Conservation (phyloP, 37 sponge, comb jelly and placozoan species). For the Haliclona indistincta region DNA sequence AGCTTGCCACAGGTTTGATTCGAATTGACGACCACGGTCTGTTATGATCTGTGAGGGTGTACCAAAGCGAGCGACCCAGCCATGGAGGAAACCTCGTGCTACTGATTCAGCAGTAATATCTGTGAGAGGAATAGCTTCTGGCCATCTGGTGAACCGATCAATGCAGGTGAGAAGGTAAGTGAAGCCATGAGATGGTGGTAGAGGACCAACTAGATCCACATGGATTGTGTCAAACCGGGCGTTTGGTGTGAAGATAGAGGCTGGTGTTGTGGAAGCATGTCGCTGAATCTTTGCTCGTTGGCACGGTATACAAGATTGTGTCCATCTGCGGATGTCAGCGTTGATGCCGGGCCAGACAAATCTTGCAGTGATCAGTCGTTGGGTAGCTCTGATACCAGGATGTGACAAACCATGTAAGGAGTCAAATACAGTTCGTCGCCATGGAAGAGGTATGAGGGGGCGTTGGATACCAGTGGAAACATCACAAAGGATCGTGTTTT, state of each 20-base stretch:
- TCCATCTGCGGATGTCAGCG: conserved; percentile 31
- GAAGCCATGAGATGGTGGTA: conserved; percentile 35
- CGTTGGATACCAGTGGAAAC: conserved; percentile 7
- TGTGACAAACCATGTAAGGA: conserved; percentile 49
- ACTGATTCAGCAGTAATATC: conserved; percentile 33
- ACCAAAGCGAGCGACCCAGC: conserved; percentile 63
- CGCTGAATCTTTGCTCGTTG: conserved; percentile 40
- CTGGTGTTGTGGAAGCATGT: conserved; percentile 27
- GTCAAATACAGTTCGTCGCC: too few species aligned
- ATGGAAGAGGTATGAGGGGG: conserved; percentile 14
- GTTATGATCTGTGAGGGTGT: conserved; percentile 56
- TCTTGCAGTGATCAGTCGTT: conserved; percentile 25
- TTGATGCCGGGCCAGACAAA: conserved; percentile 58
- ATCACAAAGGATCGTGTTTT: too few species aligned
- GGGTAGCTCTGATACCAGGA: conserved; percentile 48
- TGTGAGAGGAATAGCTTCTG: conserved; percentile 38
- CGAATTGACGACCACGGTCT: conserved; percentile 65
- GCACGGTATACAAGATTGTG: conserved; percentile 35
- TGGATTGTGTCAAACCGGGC: conserved; percentile 36
- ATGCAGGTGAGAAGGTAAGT: too few species aligned
- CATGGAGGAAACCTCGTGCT: conserved; percentile 38
- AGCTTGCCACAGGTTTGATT: conserved; percentile 31
- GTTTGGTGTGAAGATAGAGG: conserved; percentile 21
- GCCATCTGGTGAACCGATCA: conserved; percentile 47
- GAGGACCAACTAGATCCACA: conserved; percentile 57